Percentiles rank a stretch among this genome's conserved stretches.
These are phyloP conservation scores for Rana temporaria DNA, from an alignment of 2,113 vertebrate species.

Conservation along the genomic window DNA sequence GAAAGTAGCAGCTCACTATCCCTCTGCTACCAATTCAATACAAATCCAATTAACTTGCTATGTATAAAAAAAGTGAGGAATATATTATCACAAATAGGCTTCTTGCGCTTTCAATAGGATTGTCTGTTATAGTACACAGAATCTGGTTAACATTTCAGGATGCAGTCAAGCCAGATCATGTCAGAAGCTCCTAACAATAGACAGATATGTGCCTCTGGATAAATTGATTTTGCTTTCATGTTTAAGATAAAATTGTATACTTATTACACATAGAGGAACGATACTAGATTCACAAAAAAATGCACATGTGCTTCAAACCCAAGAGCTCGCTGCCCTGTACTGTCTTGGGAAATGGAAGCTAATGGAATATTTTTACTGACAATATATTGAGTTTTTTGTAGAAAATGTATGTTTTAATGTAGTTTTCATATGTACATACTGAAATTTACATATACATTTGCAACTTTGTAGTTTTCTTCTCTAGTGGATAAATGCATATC, in stretches of 20 bases:
- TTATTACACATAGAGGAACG: no score
- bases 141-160: conserved; percentile 16
- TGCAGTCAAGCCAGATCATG: conserved; percentile 32
- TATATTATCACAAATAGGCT: conserved; percentile 24
- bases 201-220: conserved; percentile 5
- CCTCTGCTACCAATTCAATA: neutral
- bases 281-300: no score
- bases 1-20: neutral
- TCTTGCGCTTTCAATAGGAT: conserved; percentile 11
- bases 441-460: no score
- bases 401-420: no score
- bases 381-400: no score
- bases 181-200: conserved; percentile 9
- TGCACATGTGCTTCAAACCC: no score
- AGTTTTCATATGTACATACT: no score
- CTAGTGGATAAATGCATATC: no score
- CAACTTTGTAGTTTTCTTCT: no score
- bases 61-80: conserved; percentile 3
- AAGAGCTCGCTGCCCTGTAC: no score
- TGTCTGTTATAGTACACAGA: conserved; percentile 18
- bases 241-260: neutral
- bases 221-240: neutral
- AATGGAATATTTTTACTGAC: no score
- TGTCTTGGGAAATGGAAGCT: no score
- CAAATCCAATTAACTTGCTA: conserved; percentile 23